phyloP scores from a whole-genome alignment of 2,888 invertebrate genomes.

The Macaria notata region DNA sequence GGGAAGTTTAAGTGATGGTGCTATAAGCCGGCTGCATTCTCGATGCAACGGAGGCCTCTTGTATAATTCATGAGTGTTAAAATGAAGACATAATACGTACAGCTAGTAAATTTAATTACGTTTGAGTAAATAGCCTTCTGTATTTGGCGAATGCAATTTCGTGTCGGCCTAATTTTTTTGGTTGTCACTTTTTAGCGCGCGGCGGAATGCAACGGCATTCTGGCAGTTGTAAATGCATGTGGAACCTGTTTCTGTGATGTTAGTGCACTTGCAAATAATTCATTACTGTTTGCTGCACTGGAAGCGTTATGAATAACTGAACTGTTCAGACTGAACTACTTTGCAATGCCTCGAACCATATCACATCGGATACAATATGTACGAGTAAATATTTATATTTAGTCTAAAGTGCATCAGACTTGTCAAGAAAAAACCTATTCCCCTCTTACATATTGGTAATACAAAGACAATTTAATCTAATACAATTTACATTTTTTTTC shows the following conservation, averaged over 20 bases:
- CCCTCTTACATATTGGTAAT: too few relatives aligned
- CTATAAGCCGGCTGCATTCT: background rate
- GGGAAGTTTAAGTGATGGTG: too few relatives aligned
- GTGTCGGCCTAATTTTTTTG: constrained; percentile 14
- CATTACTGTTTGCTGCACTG: too few relatives aligned
- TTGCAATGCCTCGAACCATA: too few relatives aligned
- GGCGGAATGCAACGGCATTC: constrained; percentile 5
- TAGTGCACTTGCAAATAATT: constrained; percentile 23
- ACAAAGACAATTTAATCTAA: too few relatives aligned
- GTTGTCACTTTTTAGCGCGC: background rate
- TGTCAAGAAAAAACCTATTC: too few relatives aligned
- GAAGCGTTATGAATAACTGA: too few relatives aligned
- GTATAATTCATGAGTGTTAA: constrained; percentile 7
- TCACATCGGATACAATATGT: too few relatives aligned
- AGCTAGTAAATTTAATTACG: constrained; percentile 16
- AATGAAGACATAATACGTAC: constrained; percentile 10
- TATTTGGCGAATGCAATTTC: constrained; percentile 16
- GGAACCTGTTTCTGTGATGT: constrained; percentile 40
- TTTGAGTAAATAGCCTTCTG: constrained; percentile 13
- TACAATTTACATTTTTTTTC: too few relatives aligned
- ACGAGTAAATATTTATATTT: too few relatives aligned
- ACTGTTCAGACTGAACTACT: too few relatives aligned
- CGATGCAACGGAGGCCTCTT: background rate
- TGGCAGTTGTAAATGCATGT: constrained; percentile 16
- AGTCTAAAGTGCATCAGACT: too few relatives aligned